These are phyloP conservation scores for Drosophila asahinai DNA, from an alignment of 1,140 invertebrate genomes.

Conservation along the genomic window DNA sequence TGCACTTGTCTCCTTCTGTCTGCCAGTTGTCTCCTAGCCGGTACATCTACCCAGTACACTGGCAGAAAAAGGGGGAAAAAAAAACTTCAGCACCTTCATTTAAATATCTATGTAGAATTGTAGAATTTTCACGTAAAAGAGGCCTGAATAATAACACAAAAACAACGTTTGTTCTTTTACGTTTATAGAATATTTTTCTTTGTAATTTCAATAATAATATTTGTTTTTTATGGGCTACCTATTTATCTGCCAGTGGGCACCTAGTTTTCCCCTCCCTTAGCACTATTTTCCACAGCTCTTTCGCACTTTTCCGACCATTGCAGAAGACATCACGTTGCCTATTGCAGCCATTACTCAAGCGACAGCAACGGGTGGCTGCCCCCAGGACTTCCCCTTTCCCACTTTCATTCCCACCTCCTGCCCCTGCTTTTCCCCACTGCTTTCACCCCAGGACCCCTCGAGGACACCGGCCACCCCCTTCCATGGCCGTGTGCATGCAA, in stretches of 20 bases:
- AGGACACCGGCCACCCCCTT: not conserved
- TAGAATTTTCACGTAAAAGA: no score
- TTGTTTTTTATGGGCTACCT: not conserved
- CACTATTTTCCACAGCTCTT: slow-evolving; percentile 12
- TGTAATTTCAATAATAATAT: not conserved
- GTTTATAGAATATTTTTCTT: not conserved
- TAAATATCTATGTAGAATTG: no score
- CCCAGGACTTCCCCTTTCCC: not conserved
- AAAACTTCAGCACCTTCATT: no score
- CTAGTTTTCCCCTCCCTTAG: not conserved
- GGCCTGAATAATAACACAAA: no score
- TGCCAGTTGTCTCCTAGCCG: slow-evolving; percentile 19
- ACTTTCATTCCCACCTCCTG: no score
- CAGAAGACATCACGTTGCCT: slow-evolving; percentile 45
- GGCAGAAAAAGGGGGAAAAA: not conserved
- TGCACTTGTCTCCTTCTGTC: slow-evolving; percentile 32
- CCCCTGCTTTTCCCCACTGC: not conserved
- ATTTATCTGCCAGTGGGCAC: not conserved
- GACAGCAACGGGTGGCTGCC: slow-evolving; percentile 32
- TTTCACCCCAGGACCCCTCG: not conserved
- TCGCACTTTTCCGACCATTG: slow-evolving; percentile 18
- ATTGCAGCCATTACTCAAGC: slow-evolving; percentile 52
- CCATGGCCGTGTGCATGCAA: slow-evolving; percentile 36
- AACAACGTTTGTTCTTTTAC: no score
- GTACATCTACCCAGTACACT: not conserved